Base-by-base conservation (phyloP, 2,888 invertebrate genomes). In the Orchesella flavescens region DNA sequence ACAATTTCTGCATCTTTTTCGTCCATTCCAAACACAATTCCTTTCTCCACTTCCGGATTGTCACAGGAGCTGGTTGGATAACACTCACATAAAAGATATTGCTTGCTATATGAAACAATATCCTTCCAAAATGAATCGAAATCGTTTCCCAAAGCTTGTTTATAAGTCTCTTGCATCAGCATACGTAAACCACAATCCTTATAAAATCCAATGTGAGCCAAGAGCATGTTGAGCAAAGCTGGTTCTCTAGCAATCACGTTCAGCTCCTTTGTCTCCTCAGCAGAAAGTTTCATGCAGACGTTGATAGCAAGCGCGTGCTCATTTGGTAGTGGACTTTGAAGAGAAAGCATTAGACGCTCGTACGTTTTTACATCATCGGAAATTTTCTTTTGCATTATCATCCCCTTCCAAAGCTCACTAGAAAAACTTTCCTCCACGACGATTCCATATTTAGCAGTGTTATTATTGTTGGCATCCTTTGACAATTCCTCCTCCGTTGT, bases 141-240 rank as follows among this genome's bases (percentile, higher is more conserved):
- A 5, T 68, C 68, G 19, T 66, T 19, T 3, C 46, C 46, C n/a
- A 63, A 65, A n/a, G 68, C 77, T 13, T 57, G 23, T 19, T 17
- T 43, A 44, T 59, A 59, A 9, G 46, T 23, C 13, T 77, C 57
- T 44, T 77, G 57, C 17, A 59, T 1, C 1, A 68, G 43, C 15
- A 15, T 10, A 1, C 77, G 66, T 13, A 77, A 19, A 1, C 46
- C 68, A 46, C 68, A 68, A 23, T 68, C 57, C 10, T 44, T 23
- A 57, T 59, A 77, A 55, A 77, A 68, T 43, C 77, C 77, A 9
- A 23, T 23, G 46, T 77, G 77, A 46, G 68, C 77, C 43, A 77
- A 34, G 13, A 77, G 59, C 57, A 77, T 46, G 57, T 66, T 57
- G 44, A 77, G 46, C 21, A 77, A 17, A 3, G 57, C 57, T 7